Conservation (phyloP, 2,888 invertebrate genomes). For the Synanthedon vespiformis region DNA sequence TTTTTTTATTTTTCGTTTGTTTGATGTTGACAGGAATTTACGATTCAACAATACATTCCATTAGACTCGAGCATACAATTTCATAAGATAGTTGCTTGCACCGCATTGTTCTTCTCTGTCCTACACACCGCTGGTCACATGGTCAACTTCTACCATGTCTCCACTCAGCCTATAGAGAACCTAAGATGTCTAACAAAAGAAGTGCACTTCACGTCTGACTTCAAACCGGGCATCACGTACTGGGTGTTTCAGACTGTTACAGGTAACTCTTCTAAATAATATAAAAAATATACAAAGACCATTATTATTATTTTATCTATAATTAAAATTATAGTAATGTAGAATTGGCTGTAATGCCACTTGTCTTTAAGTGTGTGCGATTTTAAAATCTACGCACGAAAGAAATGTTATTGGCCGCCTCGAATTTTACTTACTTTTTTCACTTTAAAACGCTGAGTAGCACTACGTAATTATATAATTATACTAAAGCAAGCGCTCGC, state of each 20-base stretch:
- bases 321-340: too few relatives aligned
- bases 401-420: neutral
- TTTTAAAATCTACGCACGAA: neutral
- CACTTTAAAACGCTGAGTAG: neutral
- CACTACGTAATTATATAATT: neutral
- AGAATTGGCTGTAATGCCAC: too few relatives aligned
- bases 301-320: too few relatives aligned
- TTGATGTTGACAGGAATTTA: conserved; percentile 74
- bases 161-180: conserved; percentile 94
- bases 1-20: neutral
- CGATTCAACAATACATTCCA: conserved; percentile 93
- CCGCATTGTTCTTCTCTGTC: conserved; percentile 92
- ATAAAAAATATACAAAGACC: too few relatives aligned
- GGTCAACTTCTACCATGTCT: conserved; percentile 97
- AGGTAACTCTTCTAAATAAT: conserved; percentile 60
- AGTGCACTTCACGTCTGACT: conserved; percentile 93
- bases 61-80: conserved; percentile 96
- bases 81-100: conserved; percentile 96
- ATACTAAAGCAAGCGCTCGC: too few relatives aligned
- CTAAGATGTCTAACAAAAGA: conserved; percentile 92
- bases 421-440: neutral
- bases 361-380: too few relatives aligned
- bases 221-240: conserved; percentile 92
- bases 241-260: conserved; percentile 97
- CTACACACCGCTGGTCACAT: conserved; percentile 95